These are phyloP conservation scores for Andrena minutula DNA, from an alignment of 2,888 invertebrate species.

Conservation along the genomic window DNA sequence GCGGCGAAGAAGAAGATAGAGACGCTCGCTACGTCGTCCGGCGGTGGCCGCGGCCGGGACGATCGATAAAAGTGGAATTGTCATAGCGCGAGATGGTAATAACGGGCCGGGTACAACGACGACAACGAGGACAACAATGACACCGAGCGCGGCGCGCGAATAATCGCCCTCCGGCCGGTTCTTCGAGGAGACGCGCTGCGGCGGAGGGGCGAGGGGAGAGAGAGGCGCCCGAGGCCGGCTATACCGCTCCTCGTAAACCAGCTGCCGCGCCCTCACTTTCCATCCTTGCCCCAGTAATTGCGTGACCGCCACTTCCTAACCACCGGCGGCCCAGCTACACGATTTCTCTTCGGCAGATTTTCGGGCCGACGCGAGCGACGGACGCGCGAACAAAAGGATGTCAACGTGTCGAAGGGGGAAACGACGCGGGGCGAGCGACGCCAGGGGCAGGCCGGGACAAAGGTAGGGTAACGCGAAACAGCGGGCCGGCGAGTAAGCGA, in stretches of 20 bases:
- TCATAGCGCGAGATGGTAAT: slow-evolving; percentile 75
- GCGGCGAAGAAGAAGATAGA: slow-evolving; percentile 63
- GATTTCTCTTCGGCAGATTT: neutral
- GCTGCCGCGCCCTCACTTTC: slow-evolving; percentile 8
- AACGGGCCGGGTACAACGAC: slow-evolving; percentile 65
- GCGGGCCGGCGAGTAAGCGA: slow-evolving; percentile 35
- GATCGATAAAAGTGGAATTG: slow-evolving; percentile 76
- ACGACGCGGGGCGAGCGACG: neutral
- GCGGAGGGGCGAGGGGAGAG: neutral
- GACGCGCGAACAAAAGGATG: slow-evolving; percentile 15
- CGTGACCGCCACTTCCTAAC: neutral
- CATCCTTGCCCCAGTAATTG: neutral
- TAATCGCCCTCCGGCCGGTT: slow-evolving; percentile 52
- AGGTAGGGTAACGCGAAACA: slow-evolving; percentile 15
- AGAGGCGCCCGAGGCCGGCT: neutral
- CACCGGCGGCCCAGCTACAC: too few species aligned
- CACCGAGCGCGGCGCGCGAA: slow-evolving; percentile 41
- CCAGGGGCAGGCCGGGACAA: neutral
- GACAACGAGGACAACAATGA: slow-evolving; percentile 46
- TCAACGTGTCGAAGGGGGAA: slow-evolving; percentile 32
- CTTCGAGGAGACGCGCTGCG: slow-evolving; percentile 30
- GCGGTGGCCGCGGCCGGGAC: slow-evolving; percentile 49
- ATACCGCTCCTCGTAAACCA: slow-evolving; percentile 14
- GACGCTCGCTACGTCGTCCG: slow-evolving; percentile 64
- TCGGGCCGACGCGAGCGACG: neutral